These are phyloP conservation scores for Cavia porcellus DNA, from an alignment of 2,113 vertebrate species.

Conservation along the genomic window DNA sequence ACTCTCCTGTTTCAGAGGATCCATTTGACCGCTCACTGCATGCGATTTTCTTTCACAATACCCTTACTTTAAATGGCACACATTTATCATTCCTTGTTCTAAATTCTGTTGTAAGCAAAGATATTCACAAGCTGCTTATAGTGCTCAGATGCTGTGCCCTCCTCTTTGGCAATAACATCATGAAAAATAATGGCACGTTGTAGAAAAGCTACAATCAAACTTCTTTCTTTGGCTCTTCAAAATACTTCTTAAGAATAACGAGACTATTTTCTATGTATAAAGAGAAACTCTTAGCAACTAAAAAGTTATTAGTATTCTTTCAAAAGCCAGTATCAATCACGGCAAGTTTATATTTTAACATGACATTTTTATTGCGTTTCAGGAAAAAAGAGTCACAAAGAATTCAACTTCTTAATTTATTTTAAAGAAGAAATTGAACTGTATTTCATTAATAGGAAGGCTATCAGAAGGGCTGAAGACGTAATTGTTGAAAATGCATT, in stretches of 20 bases:
- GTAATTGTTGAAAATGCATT: background rate
- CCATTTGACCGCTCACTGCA: background rate
- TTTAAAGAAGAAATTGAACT: slow-evolving; percentile 4
- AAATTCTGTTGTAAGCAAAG: slow-evolving; percentile 54
- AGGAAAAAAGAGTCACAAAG: slow-evolving; percentile 24
- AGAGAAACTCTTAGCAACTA: slow-evolving; percentile 65
- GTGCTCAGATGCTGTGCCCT: background rate
- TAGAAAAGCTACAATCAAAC: slow-evolving; percentile 61
- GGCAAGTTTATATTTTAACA: slow-evolving; percentile 52
- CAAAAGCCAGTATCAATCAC: slow-evolving; percentile 62
- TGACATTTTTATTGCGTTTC: slow-evolving; percentile 41
- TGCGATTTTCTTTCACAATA: slow-evolving; percentile 52
- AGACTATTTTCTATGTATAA: slow-evolving; percentile 41
- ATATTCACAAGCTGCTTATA: background rate
- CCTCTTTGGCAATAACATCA: slow-evolving; percentile 39
- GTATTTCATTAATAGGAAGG: background rate
- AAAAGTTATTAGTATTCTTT: slow-evolving; percentile 65
- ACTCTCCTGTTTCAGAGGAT: background rate
- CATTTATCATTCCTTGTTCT: slow-evolving; percentile 49
- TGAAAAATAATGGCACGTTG: slow-evolving; percentile 23
- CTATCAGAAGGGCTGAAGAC: background rate
- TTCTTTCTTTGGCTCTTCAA: slow-evolving; percentile 69
- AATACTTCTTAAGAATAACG: slow-evolving; percentile 62
- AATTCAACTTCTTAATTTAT: slow-evolving; percentile 58
- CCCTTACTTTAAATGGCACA: slow-evolving; percentile 29